Base-by-base conservation (phyloP, 2,113 vertebrate genomes). In the Cavia porcellus region DNA sequence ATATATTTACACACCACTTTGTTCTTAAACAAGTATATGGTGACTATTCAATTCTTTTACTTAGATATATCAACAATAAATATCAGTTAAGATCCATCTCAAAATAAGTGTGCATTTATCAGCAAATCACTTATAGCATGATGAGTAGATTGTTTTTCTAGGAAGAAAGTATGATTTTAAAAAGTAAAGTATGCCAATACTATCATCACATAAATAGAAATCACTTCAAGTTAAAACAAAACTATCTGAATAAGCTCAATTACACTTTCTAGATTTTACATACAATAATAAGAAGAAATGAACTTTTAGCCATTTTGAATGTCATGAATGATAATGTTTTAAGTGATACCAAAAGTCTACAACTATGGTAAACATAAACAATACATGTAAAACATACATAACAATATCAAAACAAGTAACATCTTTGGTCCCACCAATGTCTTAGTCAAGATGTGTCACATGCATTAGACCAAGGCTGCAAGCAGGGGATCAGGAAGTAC, bases 41-140 rank as follows among this genome's bases (percentile, higher is more conserved):
- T 19, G 38, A 50, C 11, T 61, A 90, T 28, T 89, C 95, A 86
- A 70, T 91, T 95, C 35, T 57, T 93, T 92, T 35, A 83, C 75
- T 96, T 75, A 82, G 57, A 92, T 80, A 74, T 25, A 75, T 52
- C 68, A 91, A 59, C 55, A 94, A 96, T 93, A 89, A 72, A 82
- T 64, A 24, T 68, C 64, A 82, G 25, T n/a, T 83, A 94, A 86
- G 14, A 84, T 72, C 47, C 90, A 35, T 85, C 74, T 96, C 32
- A 2, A 92, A 80, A 80, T 92, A 96, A 91, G 70, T 68, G 95
- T 95, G 77, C 30, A 93, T 87, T 94, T 90, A 72, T 10, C n/a
- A 92, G 86, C 30, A 96, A 64, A 30, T 86, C 75, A 84, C 25
- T 72, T 55, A 10, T 4, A 86, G 14, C 19, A 80, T 32, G 14